Percentiles rank a stretch among this genome's conserved stretches.
phyloP scores from a whole-genome alignment of 2,888 invertebrate species.

The Sminthurinus aureus region DNA sequence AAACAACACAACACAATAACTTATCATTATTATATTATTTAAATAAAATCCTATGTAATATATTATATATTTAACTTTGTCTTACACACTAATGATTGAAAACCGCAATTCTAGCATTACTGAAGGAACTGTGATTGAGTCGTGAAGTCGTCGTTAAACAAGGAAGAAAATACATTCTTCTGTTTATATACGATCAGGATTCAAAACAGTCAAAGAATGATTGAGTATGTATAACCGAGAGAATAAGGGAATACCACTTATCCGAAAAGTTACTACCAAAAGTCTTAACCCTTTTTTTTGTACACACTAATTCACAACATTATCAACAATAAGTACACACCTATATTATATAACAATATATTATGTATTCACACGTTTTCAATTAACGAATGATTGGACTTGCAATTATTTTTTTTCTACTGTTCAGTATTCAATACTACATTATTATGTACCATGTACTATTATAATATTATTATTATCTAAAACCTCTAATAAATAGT shows the following conservation, averaged over 20 bases:
- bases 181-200: not conserved
- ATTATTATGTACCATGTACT: too few relatives aligned
- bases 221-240: constrained; percentile 46
- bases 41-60: too few relatives aligned
- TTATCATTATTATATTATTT: too few relatives aligned
- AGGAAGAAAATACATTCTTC: not conserved
- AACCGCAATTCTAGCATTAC: constrained; percentile 33
- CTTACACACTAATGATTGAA: constrained; percentile 34
- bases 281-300: not conserved
- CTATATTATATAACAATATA: too few relatives aligned
- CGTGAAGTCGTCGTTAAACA: too few relatives aligned
- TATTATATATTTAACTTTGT: not conserved
- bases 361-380: too few relatives aligned
- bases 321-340: not conserved
- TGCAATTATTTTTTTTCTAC: not conserved
- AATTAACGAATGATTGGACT: not conserved
- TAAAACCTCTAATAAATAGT: too few relatives aligned
- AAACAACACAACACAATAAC: too few relatives aligned
- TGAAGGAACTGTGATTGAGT: constrained; percentile 31
- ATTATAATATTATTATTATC: too few relatives aligned
- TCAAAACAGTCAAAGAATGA: constrained; percentile 41
- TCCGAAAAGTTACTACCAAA: not conserved
- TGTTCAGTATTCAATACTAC: too few relatives aligned
- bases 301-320: not conserved
- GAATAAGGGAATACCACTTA: constrained; percentile 7